phyloP scores from a whole-genome alignment of 2,113 vertebrate genomes.

The Gila orcuttii region DNA sequence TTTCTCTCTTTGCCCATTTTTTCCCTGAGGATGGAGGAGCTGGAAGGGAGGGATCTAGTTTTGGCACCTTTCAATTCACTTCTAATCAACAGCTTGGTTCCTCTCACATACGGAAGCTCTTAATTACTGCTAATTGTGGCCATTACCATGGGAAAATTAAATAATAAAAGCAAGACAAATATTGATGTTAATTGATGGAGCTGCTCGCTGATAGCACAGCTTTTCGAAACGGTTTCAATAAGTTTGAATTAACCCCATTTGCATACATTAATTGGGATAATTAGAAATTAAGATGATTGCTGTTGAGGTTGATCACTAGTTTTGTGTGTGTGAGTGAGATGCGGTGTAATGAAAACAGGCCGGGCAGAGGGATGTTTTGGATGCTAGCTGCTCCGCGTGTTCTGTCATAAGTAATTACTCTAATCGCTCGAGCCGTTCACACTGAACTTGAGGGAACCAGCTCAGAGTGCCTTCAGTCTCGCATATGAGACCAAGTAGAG shows the following conservation, averaged over 20 bases:
- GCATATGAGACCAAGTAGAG: neutral
- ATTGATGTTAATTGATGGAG: constrained; percentile 74
- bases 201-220: constrained; percentile 57
- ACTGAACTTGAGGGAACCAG: constrained; percentile 9
- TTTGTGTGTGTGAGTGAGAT: constrained; percentile 46
- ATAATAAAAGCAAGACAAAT: constrained; percentile 75
- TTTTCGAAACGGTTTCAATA: constrained; percentile 66
- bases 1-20: neutral
- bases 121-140: constrained; percentile 89
- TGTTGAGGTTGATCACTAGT: constrained; percentile 54
- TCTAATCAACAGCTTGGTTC: constrained; percentile 53
- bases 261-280: constrained; percentile 74
- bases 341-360: constrained; percentile 49
- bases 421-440: constrained; percentile 39
- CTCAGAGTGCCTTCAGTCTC: neutral
- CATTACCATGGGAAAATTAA: constrained; percentile 84
- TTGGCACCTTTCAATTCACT: constrained; percentile 54
- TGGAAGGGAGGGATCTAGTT: constrained; percentile 19
- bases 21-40: neutral
- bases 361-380: constrained; percentile 32
- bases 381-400: constrained; percentile 33
- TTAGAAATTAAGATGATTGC: constrained; percentile 71
- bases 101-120: constrained; percentile 69
- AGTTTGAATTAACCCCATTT: constrained; percentile 75
- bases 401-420: constrained; percentile 53